Evolutionary conservation across 2,797 vertebrate species (phyloP).

Genomic region (Chelon auratus): DNA sequence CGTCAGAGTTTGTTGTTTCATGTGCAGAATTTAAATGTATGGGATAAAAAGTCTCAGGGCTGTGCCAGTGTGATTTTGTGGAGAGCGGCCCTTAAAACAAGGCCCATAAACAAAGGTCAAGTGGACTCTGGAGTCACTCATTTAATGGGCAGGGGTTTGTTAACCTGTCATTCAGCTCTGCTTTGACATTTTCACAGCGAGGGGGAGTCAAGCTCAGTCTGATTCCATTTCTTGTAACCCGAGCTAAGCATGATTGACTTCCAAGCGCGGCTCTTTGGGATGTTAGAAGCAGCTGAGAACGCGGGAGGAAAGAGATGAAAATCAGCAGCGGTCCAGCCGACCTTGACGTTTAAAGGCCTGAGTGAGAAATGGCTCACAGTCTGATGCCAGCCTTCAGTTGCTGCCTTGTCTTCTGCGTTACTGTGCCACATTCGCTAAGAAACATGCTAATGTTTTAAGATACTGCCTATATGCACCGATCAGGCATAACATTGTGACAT

Average conservation of each 20-base stretch:
- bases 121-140: slow-evolving; percentile 29
- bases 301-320: slow-evolving; percentile 12
- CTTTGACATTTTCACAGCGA: slow-evolving; percentile 47
- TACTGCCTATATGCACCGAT: neutral
- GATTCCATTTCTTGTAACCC: slow-evolving; percentile 31
- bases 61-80: neutral
- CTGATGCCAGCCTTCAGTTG: slow-evolving; percentile 33
- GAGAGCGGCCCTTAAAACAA: slow-evolving; percentile 1
- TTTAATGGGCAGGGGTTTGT: slow-evolving; percentile 49
- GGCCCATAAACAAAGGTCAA: slow-evolving; percentile 42
- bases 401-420: neutral
- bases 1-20: neutral
- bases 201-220: slow-evolving; percentile 35
- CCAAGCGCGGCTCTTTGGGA: neutral
- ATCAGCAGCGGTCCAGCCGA: slow-evolving; percentile 32
- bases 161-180: slow-evolving; percentile 41
- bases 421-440: slow-evolving; percentile 14
- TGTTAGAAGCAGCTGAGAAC: slow-evolving; percentile 18
- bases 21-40: neutral
- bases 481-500: too few relatives aligned
- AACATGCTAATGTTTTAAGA: neutral
- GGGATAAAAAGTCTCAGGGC: neutral
- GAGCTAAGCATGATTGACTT: slow-evolving; percentile 40
- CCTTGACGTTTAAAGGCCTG: slow-evolving; percentile 14
- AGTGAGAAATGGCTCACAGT: slow-evolving; percentile 10